Percentiles rank a stretch among this genome's conserved stretches.
Conservation (phyloP, 2,888 invertebrate genomes). For the Xestia xanthographa region DNA sequence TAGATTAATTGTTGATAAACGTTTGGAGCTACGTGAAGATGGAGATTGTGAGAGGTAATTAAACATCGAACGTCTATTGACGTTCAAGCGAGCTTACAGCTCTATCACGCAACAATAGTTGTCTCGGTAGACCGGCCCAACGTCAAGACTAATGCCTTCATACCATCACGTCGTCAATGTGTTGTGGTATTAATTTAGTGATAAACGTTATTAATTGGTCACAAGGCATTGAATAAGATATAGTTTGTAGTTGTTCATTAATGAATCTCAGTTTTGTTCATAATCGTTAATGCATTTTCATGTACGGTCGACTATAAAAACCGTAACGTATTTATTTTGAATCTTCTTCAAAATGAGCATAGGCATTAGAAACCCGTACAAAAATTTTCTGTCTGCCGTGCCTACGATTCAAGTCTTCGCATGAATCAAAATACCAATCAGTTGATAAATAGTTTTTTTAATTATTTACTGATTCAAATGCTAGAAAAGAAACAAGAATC, state of each 20-base stretch:
- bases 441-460: not conserved
- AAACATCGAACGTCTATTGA: constrained; percentile 52
- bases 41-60: constrained; percentile 42
- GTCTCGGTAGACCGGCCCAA: constrained; percentile 11
- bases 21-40: not conserved
- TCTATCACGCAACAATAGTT: constrained; percentile 62
- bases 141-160: constrained; percentile 18
- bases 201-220: not conserved
- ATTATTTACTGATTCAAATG: not conserved
- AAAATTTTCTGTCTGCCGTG: too few species aligned
- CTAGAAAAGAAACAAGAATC: not conserved
- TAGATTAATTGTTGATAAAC: constrained; percentile 9
- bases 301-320: not conserved
- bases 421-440: not conserved
- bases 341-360: not conserved
- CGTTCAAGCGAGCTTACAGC: constrained; percentile 46
- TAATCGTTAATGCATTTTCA: not conserved
- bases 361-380: not conserved
- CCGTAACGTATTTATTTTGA: not conserved
- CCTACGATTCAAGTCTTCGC: not conserved
- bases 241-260: not conserved
- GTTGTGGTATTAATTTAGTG: constrained; percentile 10
- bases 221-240: not conserved
- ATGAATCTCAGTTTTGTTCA: not conserved
- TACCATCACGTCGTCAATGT: constrained; percentile 7